Percentiles rank a stretch among this genome's conserved stretches.
These are phyloP conservation scores for Nomada lathburiana DNA, from an alignment of 2,888 invertebrate species.

Conservation along the genomic window DNA sequence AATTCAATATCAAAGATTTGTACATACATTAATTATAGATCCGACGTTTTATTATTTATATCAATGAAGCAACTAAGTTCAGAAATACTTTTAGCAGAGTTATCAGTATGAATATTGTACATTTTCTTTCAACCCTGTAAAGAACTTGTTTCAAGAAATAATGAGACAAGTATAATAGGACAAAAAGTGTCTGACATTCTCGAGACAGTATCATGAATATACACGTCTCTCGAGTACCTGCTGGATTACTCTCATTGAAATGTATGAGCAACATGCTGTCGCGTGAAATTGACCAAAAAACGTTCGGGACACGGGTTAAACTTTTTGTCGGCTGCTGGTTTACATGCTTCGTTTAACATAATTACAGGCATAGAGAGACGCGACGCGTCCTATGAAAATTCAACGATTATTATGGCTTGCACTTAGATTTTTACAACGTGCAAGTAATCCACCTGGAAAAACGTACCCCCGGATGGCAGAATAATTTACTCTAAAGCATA, in stretches of 20 bases:
- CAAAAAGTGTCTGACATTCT: too few relatives aligned
- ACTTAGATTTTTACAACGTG: slow-evolving; percentile 41
- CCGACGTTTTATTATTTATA: too few relatives aligned
- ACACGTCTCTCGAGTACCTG: slow-evolving; percentile 13
- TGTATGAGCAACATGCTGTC: slow-evolving; percentile 53
- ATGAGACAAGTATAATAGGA: too few relatives aligned
- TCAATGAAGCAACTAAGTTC: too few relatives aligned
- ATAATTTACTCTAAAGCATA: slow-evolving; percentile 21
- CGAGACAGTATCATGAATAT: too few relatives aligned
- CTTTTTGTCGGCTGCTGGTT: slow-evolving; percentile 49
- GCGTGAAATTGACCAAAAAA: slow-evolving; percentile 48
- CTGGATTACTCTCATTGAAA: slow-evolving; percentile 49
- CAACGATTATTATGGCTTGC: slow-evolving; percentile 52
- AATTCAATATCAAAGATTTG: too few relatives aligned
- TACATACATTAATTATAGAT: too few relatives aligned
- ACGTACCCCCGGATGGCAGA: not conserved
- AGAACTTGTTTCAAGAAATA: too few relatives aligned
- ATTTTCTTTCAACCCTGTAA: too few relatives aligned
- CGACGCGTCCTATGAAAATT: slow-evolving; percentile 39
- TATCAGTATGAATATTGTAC: too few relatives aligned
- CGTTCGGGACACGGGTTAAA: slow-evolving; percentile 27
- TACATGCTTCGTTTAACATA: slow-evolving; percentile 60
- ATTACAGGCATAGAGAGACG: slow-evolving; percentile 35
- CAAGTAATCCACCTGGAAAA: not conserved
- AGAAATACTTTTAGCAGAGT: too few relatives aligned